Base-by-base conservation (phyloP, 1,140 invertebrate genomes). In the Capitella teleta region DNA sequence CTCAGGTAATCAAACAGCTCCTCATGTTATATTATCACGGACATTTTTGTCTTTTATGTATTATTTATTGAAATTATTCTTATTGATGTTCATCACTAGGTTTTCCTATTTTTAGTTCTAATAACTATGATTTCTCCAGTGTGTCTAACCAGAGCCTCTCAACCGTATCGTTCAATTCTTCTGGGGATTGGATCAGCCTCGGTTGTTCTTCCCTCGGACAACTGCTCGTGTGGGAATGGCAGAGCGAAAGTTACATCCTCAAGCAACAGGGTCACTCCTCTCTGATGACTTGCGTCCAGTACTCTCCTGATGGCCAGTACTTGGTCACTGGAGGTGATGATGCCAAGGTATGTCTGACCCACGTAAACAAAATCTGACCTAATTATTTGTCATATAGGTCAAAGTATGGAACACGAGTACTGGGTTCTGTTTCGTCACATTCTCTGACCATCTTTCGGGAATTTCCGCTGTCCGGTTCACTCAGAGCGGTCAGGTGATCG, bases 151-250 rank as follows among this genome's bases (percentile, higher is more conserved):
- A 90, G 60, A 70, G 75, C 47, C 86, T 97, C 41, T 81, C 82
- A 19, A 79, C 86, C 0, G 80, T 94, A 2, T 69, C 80, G 0
- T 77, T 97, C 30, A 97, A 96, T 63, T 69, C 70, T 8, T 83
- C 81, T 16, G 93, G 93, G 0, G 92, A 98, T 66, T 98, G 93
- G 93, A 83, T 98, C 44, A 92, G 87, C 0, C 52, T 73, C 37
- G 91, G 85, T 0, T 91, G 87, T 63, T 59, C 67, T 23, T 80
- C 81, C 32, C 74, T 86, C 2, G 92, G 91, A 0, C 91, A 97
- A 65, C 69, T 98, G 18, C 68, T 97, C 12, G 92, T 98, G 5
- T 98, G 93, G 92, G 94, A 98, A 74, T 98, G 93, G 93, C 91
- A 95, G 72, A 95, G 90, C 79, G 90, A 98, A 75, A 89, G 88